A percentile compares a stretch with the other conserved stretches of the same genome.
phyloP scores from a whole-genome alignment of 64 coral and sea anemone species.

The Actinia equina region DNA sequence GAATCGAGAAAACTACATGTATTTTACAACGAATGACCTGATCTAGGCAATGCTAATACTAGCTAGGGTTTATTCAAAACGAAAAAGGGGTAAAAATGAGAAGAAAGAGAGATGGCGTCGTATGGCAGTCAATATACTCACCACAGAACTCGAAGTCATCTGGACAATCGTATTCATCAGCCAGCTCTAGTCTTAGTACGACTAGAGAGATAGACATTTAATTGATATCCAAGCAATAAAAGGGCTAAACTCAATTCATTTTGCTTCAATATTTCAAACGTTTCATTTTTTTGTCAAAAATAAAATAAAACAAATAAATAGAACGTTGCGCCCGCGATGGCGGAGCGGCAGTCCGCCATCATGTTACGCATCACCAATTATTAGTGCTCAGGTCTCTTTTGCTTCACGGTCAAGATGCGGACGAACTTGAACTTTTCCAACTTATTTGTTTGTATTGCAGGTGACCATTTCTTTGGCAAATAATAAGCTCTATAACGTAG shows the following conservation, averaged over 20 bases:
- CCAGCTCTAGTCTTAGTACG: too few relatives aligned
- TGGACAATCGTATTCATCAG: too few relatives aligned
- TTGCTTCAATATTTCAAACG: neutral
- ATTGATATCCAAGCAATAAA: neutral
- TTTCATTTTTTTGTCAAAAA: neutral
- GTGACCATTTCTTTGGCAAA: neutral
- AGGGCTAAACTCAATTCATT: neutral
- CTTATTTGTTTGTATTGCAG: neutral
- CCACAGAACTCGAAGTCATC: too few relatives aligned
- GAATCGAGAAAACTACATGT: too few relatives aligned
- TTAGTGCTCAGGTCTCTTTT: neutral
- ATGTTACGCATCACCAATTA: neutral
- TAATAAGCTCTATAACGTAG: neutral
- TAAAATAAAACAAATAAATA: neutral
- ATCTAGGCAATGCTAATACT: too few relatives aligned
- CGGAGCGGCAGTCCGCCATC: neutral
- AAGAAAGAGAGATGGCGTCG: too few relatives aligned
- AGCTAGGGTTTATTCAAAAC: too few relatives aligned
- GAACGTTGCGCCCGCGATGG: neutral
- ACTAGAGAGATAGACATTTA: too few relatives aligned
- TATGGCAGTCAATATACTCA: too few relatives aligned
- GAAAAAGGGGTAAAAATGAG: too few relatives aligned
- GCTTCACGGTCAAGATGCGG: conserved; percentile 49
- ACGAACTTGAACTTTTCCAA: neutral
- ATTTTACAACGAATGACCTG: too few relatives aligned